These are phyloP conservation scores for Corythoichthys intestinalis DNA, from an alignment of 2,113 vertebrate species.

Conservation along the genomic window DNA sequence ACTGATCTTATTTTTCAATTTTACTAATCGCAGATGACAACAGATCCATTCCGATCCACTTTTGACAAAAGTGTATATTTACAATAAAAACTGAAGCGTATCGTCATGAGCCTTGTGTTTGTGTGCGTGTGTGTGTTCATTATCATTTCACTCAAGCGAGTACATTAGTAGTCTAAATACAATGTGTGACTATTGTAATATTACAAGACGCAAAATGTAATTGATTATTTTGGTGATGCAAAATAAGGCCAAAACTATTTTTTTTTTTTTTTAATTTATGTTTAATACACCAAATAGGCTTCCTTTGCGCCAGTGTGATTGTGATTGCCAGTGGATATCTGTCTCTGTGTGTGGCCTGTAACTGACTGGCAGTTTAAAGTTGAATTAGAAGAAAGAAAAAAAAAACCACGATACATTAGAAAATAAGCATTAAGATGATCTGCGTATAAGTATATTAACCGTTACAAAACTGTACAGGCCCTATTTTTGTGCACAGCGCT, in stretches of 20 bases:
- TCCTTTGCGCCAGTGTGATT: background rate
- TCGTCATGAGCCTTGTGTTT: background rate
- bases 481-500: too few species aligned
- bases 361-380: background rate
- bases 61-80: too few species aligned
- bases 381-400: too few species aligned
- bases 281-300: conserved; percentile 5
- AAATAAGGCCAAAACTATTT: background rate
- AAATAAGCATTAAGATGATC: too few species aligned
- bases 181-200: background rate
- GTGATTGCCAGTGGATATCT: too few species aligned
- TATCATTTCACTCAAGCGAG: background rate
- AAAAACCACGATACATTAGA: background rate
- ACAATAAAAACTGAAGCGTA: background rate
- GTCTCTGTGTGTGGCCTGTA: too few species aligned
- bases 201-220: background rate
- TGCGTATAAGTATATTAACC: too few species aligned
- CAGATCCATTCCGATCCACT: too few species aligned
- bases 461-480: too few species aligned
- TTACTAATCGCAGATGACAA: too few species aligned
- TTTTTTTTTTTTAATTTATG: background rate
- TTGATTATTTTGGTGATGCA: background rate
- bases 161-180: background rate
- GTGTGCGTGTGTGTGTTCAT: background rate
- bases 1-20: too few species aligned